Base-by-base conservation (phyloP, 1,140 invertebrate genomes). In the Drosophila setifemur region DNA sequence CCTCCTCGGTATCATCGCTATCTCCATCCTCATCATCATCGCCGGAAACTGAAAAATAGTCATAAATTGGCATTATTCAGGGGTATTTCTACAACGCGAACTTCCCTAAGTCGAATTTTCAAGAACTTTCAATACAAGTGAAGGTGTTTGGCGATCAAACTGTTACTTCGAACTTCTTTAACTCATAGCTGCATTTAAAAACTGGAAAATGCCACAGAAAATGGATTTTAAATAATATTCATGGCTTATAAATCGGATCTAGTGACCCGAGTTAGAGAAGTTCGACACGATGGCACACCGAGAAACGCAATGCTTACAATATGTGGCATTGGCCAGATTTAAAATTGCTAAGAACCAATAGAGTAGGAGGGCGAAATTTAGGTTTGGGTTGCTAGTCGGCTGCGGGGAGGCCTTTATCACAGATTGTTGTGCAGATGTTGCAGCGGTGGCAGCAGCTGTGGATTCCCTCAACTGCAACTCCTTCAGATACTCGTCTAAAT, bases 21-120 rank as follows among this genome's bases (percentile, higher is more conserved):
- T 94, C 92, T 63, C 94, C 92, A 16, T 79, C 81, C 0, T 82
- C 83, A 2, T 83, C 76, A 6, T 93, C 92, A 35, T 93, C 92
- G 0, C 93, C 93, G 55, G 93, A 92, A 71, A 50, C 92, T 93
- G 82, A 85, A 88, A 88, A 2, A 7, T 1, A 23, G 28, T 47
- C 58, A 52, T 7, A 2, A 26, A 16, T 2, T 19, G 18, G 19
- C 23, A 49, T 61, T 25, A 43, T 6, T 8, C 5, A 1, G 9
- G 7, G 31, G n/a, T 31, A 11, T 28, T 21, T 23, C 0, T 14
- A 4, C 4, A 19, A 9, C 26, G 40, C 53, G 57, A 61, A 61
- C 57, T 61, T 61, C 57, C 53, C 57, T 60, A 58, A 61, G 6
- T 26, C 53, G 57, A 58, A 12, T 40, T 29, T 21, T 1, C 4